Percentiles rank a stretch among this genome's conserved stretches.
These are phyloP conservation scores for Pecten maximus DNA, from an alignment of 2,888 invertebrate species.

Conservation along the genomic window DNA sequence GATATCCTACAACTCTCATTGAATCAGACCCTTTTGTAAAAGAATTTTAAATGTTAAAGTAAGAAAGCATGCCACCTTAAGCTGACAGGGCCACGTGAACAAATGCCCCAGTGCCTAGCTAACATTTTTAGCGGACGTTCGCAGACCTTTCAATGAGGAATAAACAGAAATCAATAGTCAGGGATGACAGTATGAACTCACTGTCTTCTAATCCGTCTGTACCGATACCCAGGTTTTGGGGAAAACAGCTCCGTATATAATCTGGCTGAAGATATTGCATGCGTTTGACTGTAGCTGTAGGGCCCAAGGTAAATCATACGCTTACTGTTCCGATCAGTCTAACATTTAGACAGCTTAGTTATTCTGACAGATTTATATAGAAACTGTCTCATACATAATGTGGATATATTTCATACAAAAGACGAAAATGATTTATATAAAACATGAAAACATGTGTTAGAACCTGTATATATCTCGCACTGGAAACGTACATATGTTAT, in stretches of 20 bases:
- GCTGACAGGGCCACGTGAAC: neutral
- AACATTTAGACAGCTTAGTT: neutral
- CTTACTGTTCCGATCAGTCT: neutral
- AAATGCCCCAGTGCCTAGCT: neutral
- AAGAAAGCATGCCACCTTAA: neutral
- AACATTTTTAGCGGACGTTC: neutral
- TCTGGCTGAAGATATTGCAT: neutral
- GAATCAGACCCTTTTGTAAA: too few relatives aligned
- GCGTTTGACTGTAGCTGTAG: neutral
- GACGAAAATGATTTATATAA: neutral
- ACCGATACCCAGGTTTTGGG: neutral
- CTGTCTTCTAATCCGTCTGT: conserved; percentile 3
- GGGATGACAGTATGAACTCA: neutral
- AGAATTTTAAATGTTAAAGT: too few relatives aligned
- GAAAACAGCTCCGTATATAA: neutral
- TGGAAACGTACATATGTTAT: too few relatives aligned
- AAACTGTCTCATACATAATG: neutral
- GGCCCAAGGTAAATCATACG: neutral
- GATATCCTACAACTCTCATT: too few relatives aligned
- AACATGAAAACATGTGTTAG: too few relatives aligned
- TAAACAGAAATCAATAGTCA: neutral
- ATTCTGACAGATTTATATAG: neutral
- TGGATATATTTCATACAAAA: neutral
- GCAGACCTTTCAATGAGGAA: conserved; percentile 16
- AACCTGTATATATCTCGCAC: too few relatives aligned